Evolutionary conservation across 2,113 vertebrate species (phyloP), one percentile per base, ranked within the genome.

Genomic region (Eptesicus fuscus): DNA sequence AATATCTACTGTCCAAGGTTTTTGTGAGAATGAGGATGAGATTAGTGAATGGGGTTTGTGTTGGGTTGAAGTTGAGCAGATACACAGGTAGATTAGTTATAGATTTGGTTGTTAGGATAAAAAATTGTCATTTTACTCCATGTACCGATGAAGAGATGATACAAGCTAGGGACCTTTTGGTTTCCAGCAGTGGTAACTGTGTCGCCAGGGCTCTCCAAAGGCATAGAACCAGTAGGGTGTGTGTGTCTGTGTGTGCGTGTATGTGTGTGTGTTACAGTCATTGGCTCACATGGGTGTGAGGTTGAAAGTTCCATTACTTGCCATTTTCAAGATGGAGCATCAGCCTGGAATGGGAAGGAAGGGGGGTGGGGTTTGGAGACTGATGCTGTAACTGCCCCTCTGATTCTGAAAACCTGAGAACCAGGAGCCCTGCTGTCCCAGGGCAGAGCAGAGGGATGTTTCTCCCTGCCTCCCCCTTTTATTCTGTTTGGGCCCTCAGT

Each of bases 81-180:
- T 37, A 3, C 3, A 7, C 25, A 59, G 25, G 22, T 63, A 7
- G 1, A 37, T 86, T 47, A 53, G 7, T 61, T 65, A 51, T 17
- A 86, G 9, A 22, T 80, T 65, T 67, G 4, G 5, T 20, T 79
- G 90, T 91, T 79, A 56, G 67, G 91, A 80, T 44, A 77, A 92
- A 25, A 35, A 40, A 40, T 30, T 32, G 16, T 11, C 67, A 1
- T 28, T 69, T 89, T 80, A 44, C 23, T 90, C 42, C 13, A 74
- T 35, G 40, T 25, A 79, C 13, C 56, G 49, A 28, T 22, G 30
- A 40, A 71, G 25, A 88, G 9, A 35, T 69, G 9, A 18, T 37
- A 44, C 14, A 77, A 90, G 0, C 4, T 53, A 79, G 9, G 3
- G 12, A 2, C 30, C 25, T 80, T 86, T 67, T 44, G 44, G 20